phyloP scores from a whole-genome alignment of 2,888 invertebrate genomes.

The Mesochorus sp. region DNA sequence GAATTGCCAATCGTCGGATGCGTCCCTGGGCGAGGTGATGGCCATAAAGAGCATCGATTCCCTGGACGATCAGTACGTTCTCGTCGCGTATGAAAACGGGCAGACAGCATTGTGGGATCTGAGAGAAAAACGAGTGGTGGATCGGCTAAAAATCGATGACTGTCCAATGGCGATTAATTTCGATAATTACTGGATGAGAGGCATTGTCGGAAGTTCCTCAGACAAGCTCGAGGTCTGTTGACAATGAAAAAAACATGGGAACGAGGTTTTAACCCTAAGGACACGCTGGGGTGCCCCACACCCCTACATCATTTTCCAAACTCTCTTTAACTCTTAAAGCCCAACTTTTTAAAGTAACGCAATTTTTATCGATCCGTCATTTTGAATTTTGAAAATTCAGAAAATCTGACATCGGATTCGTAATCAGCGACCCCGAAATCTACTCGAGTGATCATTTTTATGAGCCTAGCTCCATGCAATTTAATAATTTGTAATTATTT shows the following conservation, averaged over 20 bases:
- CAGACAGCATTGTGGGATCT: slow-evolving; percentile 89
- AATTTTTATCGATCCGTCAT: no score
- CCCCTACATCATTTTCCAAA: no score
- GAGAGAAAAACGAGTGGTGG: slow-evolving; percentile 84
- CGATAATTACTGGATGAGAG: slow-evolving; percentile 86
- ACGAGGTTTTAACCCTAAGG: no score
- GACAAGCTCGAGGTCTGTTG: slow-evolving; percentile 84
- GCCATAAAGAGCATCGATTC: slow-evolving; percentile 84
- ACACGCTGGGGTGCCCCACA: no score
- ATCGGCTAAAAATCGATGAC: slow-evolving; percentile 84
- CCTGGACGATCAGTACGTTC: slow-evolving; percentile 82
- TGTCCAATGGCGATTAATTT: slow-evolving; percentile 89
- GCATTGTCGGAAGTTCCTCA: slow-evolving; percentile 87
- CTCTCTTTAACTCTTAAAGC: no score
- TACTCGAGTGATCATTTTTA: no score
- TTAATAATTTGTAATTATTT: no score
- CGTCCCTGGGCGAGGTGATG: slow-evolving; percentile 86
- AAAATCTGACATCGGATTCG: no score
- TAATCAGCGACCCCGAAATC: no score
- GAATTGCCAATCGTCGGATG: slow-evolving; percentile 61
- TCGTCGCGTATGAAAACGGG: slow-evolving; percentile 90
- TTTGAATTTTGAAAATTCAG: no score
- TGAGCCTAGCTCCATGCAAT: no score
- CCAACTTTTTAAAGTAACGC: no score
- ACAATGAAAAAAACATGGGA: neutral